Evolutionary conservation across 2,888 invertebrate species (phyloP), one percentile per base, ranked within the genome.

Genomic region (Drosophila austrosaltans): DNA sequence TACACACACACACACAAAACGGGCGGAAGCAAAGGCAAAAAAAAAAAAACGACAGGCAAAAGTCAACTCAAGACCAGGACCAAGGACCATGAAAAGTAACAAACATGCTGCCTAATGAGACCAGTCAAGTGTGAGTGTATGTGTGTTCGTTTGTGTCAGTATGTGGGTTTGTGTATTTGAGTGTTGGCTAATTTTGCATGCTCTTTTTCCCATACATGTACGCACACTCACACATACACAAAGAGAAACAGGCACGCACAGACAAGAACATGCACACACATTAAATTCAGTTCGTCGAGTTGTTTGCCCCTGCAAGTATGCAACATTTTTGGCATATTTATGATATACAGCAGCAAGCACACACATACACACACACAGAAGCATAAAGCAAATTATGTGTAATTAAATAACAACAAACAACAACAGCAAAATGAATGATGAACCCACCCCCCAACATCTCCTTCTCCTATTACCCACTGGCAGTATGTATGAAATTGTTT

Each of bases 81-180:
- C 85, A 72, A 79, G 75, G 69, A 71, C 71, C 82, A 72, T 82
- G 86, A 82, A 85, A 22, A 78, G 86, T 72, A 80, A 82, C 81
- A 78, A 78, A 61, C 74, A 75, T 74, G 79, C 66, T 64, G 72
- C 75, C 86, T 85, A 87, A 87, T 87, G 86, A 85, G 86, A 72
- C 78, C 85, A 82, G 62, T 82, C 79, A 74, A 72, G 74, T 81
- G 74, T 73, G 69, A 32, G 60, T n/a, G 36, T 40, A 58, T 36
- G n/a, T 58, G 53, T 36, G 39, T 36, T 48, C 16, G 16, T 16
- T 16, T 62, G 7, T 65, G 53, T 10, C 56, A 56, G 39, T 66
- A 68, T 64, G 61, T 28, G 16, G 53, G 40, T 56, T 36, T 32
- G 42, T 40, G 53, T 62, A 4, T 63, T 40, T n/a, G 59, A 57